A percentile compares a stretch with the other conserved stretches of the same genome.
Evolutionary conservation across 2,888 invertebrate genomes (phyloP).

Genomic region (Acanthacorydalis orientalis): DNA sequence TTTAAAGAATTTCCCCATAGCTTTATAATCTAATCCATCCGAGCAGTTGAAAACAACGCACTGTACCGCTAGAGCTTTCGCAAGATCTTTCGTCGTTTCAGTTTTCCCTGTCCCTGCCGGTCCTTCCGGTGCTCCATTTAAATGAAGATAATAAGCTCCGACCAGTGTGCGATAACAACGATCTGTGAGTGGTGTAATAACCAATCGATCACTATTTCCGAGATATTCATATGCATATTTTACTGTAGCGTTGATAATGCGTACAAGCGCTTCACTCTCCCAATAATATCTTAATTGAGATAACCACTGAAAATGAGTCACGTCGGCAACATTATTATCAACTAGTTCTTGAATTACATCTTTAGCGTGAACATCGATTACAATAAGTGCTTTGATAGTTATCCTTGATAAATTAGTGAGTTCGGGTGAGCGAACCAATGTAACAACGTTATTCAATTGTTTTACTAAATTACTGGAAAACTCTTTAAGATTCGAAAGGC

Average conservation of each 20-base stretch:
- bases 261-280: constrained; percentile 46
- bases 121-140: constrained; percentile 73
- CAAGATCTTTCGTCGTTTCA: constrained; percentile 82
- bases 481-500: constrained; percentile 33
- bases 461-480: constrained; percentile 36
- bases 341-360: constrained; percentile 57
- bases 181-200: constrained; percentile 58
- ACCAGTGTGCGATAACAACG: constrained; percentile 71
- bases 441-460: constrained; percentile 59
- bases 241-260: constrained; percentile 65
- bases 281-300: constrained; percentile 70
- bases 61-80: constrained; percentile 81
- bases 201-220: constrained; percentile 61
- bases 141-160: constrained; percentile 65
- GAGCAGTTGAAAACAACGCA: constrained; percentile 81
- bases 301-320: constrained; percentile 72
- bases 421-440: constrained; percentile 50
- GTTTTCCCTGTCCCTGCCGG: constrained; percentile 83
- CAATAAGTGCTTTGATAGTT: constrained; percentile 66
- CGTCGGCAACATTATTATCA: constrained; percentile 43
- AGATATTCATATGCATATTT: constrained; percentile 72
- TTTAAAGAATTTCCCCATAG: constrained; percentile 76
- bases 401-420: constrained; percentile 54
- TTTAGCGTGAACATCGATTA: constrained; percentile 72
- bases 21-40: constrained; percentile 69